Evolutionary conservation across 2,113 vertebrate genomes (phyloP), one percentile per base, ranked within the genome.

Genomic region (Monopterus albus): DNA sequence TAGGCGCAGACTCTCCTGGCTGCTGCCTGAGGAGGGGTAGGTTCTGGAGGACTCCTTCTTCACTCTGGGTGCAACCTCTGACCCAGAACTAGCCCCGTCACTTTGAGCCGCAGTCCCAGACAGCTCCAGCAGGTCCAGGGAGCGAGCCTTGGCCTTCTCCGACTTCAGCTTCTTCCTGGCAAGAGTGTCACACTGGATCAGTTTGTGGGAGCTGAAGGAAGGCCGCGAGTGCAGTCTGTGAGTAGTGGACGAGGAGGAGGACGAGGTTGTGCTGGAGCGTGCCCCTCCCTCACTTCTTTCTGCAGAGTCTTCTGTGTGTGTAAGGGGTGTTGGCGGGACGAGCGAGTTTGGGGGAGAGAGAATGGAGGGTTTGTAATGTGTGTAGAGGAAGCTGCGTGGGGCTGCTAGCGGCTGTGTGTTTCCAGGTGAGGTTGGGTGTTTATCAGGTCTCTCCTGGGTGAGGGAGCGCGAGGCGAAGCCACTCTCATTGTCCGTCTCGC

Each of bases 401-500:
- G 72, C 36, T 0, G 75, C n/a, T 0, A 69, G 5, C 1, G 50
- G 50, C 10, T 79, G 82, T 0, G 83, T 2, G 53, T 35, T 75
- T 0, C 13, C 49, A 0, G 79, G 56, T 0, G 52, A 0, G 0
- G 66, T 0, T 1, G 75, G 70, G 35, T 76, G 85, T 70, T 93
- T 94, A 0, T 88, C 85, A 0, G 92, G 93, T 33, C 92, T 66
- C 82, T 94, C 92, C 81, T 93, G 93, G 0, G 93, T 94, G 39
- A 94, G 84, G 14, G 92, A 92, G 45, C 92, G 93, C 0, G 92
- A 94, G 14, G 91, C 93, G 2, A 94, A 94, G 74, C 94, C 93
- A 6, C 94, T 96, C 92, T 98, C 97, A 0, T 96, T 97, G 93
- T 98, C 97, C 1, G 95, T 98, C 90, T 95, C 94, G 21, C 94